Evolutionary conservation across 2,888 invertebrate species (phyloP), one percentile per base, ranked within the genome.

Genomic region (Drosophila prolongata): DNA sequence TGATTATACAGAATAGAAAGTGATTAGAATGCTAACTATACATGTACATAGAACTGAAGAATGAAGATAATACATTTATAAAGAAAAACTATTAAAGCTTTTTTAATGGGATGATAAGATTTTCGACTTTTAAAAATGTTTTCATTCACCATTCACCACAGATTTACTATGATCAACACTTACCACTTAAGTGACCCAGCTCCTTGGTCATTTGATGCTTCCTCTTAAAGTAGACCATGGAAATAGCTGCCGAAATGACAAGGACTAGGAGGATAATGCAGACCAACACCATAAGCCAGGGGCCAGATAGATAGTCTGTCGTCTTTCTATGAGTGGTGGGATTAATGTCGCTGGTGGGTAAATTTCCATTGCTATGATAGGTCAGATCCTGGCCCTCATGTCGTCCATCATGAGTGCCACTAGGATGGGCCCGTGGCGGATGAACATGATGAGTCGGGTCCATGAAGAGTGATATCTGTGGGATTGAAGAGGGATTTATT

Each of bases 111-210:
- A n/a, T n/a, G n/a, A n/a, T n/a, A n/a, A n/a, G n/a, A n/a, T n/a
- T n/a, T n/a, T n/a, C n/a, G n/a, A n/a, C n/a, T n/a, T n/a, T n/a
- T n/a, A n/a, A n/a, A n/a, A n/a, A n/a, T n/a, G n/a, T n/a, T n/a
- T n/a, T n/a, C n/a, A n/a, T n/a, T n/a, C n/a, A n/a, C n/a, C n/a
- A n/a, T n/a, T n/a, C n/a, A n/a, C n/a, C n/a, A n/a, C n/a, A n/a
- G n/a, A n/a, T n/a, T n/a, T n/a, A n/a, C n/a, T n/a, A n/a, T n/a
- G n/a, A n/a, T n/a, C 3, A 13, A 8, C 16, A 49, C 89, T 90
- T 83, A 93, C 93, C 95, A 89, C 94, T 95, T 27, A 95, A 92
- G 83, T 95, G 95, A 1, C 95, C 95, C 64, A 95, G 90, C 83
- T 95, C 92, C 60, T 93, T 93, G 73, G 92, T 92, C 78, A 92